These are phyloP conservation scores for Lithophane socia DNA, from an alignment of 2,888 invertebrate species.

Conservation along the genomic window DNA sequence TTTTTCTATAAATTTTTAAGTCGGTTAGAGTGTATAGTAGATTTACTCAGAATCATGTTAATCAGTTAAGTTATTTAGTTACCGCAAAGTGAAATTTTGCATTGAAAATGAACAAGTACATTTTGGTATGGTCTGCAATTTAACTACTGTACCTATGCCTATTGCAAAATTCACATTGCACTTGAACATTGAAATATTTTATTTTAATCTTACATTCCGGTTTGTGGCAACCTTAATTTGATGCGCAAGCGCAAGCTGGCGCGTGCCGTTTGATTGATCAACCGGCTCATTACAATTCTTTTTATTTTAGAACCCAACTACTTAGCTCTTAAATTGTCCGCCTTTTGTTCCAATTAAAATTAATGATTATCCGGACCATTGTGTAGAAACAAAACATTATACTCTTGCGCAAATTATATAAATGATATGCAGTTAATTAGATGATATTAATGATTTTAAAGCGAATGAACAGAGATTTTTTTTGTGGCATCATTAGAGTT, in stretches of 20 bases:
- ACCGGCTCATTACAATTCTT: constrained; percentile 75
- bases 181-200: constrained; percentile 16
- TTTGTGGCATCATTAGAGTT: constrained; percentile 33
- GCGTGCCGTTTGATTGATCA: constrained; percentile 83
- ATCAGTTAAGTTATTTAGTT: background rate
- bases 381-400: constrained; percentile 56
- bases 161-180: constrained; percentile 30
- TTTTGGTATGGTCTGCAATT: constrained; percentile 15
- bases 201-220: constrained; percentile 24
- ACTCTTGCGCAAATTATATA: constrained; percentile 59
- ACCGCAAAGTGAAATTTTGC: background rate
- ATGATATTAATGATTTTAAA: constrained; percentile 50
- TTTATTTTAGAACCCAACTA: constrained; percentile 68
- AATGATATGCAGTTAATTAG: constrained; percentile 53
- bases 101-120: constrained; percentile 4
- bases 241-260: constrained; percentile 69
- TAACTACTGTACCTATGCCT: background rate
- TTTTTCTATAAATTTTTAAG: background rate
- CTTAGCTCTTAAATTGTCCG: constrained; percentile 61
- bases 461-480: background rate
- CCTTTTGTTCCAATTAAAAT: constrained; percentile 76
- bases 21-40: background rate
- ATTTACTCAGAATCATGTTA: background rate
- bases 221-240: constrained; percentile 60
- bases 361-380: constrained; percentile 72